Percentiles rank a stretch among this genome's conserved stretches.
phyloP scores from a whole-genome alignment of 2,797 vertebrate species.

The Etheostoma nigrum region DNA sequence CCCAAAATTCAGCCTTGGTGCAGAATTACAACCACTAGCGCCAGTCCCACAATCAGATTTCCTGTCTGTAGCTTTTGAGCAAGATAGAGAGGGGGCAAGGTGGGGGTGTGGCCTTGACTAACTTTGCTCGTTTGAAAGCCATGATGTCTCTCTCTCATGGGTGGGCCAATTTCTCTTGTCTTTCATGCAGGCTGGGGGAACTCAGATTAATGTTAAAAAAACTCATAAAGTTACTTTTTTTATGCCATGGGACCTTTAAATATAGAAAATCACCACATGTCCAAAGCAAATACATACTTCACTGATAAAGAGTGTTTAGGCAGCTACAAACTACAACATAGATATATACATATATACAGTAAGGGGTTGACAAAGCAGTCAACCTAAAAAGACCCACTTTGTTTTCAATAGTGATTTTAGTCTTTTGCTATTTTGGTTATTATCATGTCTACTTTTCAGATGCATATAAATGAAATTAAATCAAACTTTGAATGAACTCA shows the following conservation, averaged over 20 bases:
- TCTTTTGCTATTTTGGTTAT: neutral
- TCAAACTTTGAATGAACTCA: slow-evolving; percentile 37
- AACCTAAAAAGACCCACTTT: neutral
- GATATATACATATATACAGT: neutral
- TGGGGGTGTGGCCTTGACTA: too few relatives aligned
- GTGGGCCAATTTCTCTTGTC: too few relatives aligned
- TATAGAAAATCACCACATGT: neutral
- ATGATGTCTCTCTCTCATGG: too few relatives aligned
- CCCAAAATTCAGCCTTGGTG: too few relatives aligned
- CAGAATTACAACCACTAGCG: too few relatives aligned
- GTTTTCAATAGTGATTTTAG: neutral
- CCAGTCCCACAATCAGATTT: too few relatives aligned
- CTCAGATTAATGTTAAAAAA: too few relatives aligned
- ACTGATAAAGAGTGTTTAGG: neutral
- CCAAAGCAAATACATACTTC: neutral
- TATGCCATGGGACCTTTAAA: neutral
- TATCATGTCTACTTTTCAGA: slow-evolving; percentile 9
- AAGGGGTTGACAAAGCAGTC: neutral
- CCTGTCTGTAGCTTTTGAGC: too few relatives aligned
- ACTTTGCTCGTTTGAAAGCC: too few relatives aligned
- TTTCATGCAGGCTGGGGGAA: too few relatives aligned
- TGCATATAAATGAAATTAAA: slow-evolving; percentile 5
- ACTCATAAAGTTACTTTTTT: too few relatives aligned
- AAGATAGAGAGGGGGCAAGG: too few relatives aligned
- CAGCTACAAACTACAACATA: neutral